Conservation (phyloP, 2,113 vertebrate species). For the Psettodes erumei region DNA sequence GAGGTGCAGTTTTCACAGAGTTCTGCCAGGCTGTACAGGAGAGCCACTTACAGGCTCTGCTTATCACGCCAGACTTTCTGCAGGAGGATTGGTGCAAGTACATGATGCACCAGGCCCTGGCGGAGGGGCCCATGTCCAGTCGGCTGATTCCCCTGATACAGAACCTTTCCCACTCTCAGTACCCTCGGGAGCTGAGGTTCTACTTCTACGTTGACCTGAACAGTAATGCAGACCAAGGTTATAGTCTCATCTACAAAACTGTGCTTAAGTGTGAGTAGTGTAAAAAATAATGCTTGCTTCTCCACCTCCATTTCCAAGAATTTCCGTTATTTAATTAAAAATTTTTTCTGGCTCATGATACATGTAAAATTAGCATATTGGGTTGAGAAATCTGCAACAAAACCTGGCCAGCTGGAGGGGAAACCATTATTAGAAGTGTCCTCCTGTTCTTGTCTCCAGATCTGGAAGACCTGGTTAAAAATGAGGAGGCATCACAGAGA, state of each 20-base stretch:
- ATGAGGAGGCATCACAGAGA: constrained; percentile 18
- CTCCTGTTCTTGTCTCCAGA: constrained; percentile 57
- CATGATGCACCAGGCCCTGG: constrained; percentile 90
- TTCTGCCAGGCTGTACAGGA: constrained; percentile 83
- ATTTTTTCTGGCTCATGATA: not conserved
- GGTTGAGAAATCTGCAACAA: not conserved
- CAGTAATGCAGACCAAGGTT: constrained; percentile 73
- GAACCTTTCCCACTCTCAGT: constrained; percentile 79
- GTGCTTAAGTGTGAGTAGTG: constrained; percentile 85
- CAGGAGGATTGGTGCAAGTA: constrained; percentile 89
- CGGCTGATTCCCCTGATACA: constrained; percentile 87
- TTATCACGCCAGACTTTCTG: constrained; percentile 87
- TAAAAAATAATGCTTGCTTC: not conserved
- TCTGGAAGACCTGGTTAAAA: constrained; percentile 60
- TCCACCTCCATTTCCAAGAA: not conserved
- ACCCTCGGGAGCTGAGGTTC: constrained; percentile 86
- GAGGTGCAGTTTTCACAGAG: constrained; percentile 83
- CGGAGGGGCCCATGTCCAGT: constrained; percentile 82
- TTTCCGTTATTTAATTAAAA: too few relatives aligned
- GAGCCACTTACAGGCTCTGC: constrained; percentile 89
- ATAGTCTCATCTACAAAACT: constrained; percentile 79
- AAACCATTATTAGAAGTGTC: not conserved
- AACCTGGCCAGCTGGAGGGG: not conserved
- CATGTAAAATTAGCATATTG: not conserved
- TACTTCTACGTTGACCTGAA: constrained; percentile 84